phyloP scores from a whole-genome alignment of 2,888 invertebrate genomes.

The Leptinotarsa juncta region DNA sequence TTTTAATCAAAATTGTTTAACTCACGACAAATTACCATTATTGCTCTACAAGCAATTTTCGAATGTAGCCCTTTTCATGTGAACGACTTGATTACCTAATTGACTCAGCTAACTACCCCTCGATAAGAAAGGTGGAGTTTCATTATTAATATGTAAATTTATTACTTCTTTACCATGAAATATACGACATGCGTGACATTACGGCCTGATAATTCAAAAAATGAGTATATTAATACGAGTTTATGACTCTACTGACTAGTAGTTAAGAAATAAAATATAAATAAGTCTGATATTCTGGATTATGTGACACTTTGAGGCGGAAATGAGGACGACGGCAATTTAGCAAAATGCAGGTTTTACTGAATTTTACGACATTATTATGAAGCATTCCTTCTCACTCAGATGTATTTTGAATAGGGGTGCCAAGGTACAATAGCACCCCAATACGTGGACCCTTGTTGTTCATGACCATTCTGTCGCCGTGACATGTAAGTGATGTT shows the following conservation, averaged over 20 bases:
- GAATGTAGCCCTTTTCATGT: constrained; percentile 15
- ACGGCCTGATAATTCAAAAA: constrained; percentile 28
- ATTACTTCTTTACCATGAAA: constrained; percentile 34
- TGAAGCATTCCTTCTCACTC: neutral
- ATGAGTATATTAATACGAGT: constrained; percentile 31
- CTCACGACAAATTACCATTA: constrained; percentile 24
- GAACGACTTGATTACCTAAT: constrained; percentile 32
- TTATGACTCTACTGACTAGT: constrained; percentile 20
- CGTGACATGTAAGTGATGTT: too few species aligned
- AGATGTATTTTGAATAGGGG: too few species aligned
- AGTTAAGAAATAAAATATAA: constrained; percentile 19
- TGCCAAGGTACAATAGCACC: too few species aligned
- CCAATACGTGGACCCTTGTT: too few species aligned
- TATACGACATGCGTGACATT: constrained; percentile 32
- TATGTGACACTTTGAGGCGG: constrained; percentile 1
- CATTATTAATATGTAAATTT: constrained; percentile 38
- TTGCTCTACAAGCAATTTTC: constrained; percentile 14
- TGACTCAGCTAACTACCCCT: constrained; percentile 30
- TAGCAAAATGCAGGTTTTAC: neutral
- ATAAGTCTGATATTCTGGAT: constrained; percentile 20
- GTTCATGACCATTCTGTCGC: too few species aligned
- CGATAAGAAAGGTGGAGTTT: constrained; percentile 32
- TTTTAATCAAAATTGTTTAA: constrained; percentile 20
- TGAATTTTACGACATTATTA: neutral
- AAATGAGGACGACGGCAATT: constrained; percentile 2